Evolutionary conservation across 2,113 vertebrate genomes (phyloP), one percentile per base, ranked within the genome.

Genomic region (Xenopus tropicalis): DNA sequence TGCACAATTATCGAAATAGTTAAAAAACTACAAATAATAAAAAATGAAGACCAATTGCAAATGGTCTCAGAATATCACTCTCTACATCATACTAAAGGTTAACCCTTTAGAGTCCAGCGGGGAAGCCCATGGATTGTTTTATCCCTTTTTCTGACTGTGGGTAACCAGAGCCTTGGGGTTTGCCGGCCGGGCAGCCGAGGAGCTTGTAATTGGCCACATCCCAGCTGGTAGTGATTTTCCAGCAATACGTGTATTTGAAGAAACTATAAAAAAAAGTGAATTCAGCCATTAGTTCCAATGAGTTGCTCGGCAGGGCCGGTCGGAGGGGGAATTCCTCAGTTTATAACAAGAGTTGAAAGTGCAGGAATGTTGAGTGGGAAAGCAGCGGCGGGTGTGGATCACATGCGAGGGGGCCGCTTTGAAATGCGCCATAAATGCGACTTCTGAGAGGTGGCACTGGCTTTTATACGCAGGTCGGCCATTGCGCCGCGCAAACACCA

Each of bases 231-330:
- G 29, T 37, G 29, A 37, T 37, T 37, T 37, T 3, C 29, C 29
- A 37, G 29, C 29, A 37, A 54, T 64, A 64, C 48, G 56, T 72
- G 61, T 74, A 74, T 59, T 74, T 66, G 72, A 66, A 66, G 52
- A 23, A 74, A 56, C 72, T 66, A 67, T 74, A 74, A 74, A 74
- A 74, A 24, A 37, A 59, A 29, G 57, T 54, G 23, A 67, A 43
- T 54, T 66, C 46, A 74, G 66, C 63, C 64, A 67, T 74, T 74
- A 67, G 52, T 74, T 74, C 63, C 72, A 74, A 61, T 58, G 72
- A 67, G 54, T 74, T 74, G 37, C 64, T 67, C 20, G n/a, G 62
- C 66, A 16, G 42, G 37, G 70, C 70, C 64, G 42, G 70, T 72
- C 61, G 54, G 66, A 58, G 63, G 46, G 63, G 72, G 44, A 65